Percentiles rank a stretch among this genome's conserved stretches.
phyloP scores from a whole-genome alignment of 2,113 vertebrate species.

The Scartelaos histophorus region DNA sequence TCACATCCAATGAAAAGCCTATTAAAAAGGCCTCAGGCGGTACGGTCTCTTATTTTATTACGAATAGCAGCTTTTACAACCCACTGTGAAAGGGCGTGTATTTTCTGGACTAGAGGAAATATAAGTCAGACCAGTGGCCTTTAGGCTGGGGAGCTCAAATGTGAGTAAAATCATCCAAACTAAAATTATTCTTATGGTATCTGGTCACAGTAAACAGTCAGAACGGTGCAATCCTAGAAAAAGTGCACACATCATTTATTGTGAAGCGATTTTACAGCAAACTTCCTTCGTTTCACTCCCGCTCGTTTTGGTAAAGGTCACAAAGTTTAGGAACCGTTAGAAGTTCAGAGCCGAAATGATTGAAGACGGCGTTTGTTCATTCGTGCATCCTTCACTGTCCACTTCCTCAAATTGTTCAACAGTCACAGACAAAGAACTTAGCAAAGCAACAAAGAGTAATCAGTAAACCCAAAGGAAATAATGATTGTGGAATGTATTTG shows the following conservation, averaged over 20 bases:
- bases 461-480: neutral
- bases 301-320: neutral
- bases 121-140: too few species aligned
- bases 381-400: neutral
- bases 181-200: neutral
- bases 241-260: slow-evolving; percentile 8
- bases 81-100: neutral
- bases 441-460: neutral
- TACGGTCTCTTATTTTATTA: neutral
- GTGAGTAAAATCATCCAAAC: neutral
- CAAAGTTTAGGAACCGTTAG: neutral
- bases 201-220: neutral
- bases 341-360: neutral
- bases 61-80: neutral
- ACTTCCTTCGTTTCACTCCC: too few species aligned
- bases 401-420: neutral
- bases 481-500: neutral
- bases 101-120: neutral
- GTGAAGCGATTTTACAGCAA: neutral
- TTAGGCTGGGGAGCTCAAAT: neutral
- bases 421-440: neutral
- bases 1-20: neutral
- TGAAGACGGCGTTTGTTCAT: neutral
- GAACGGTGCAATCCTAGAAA: slow-evolving; percentile 9
- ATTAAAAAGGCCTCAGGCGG: neutral